Percentiles rank a stretch among this genome's conserved stretches.
These are phyloP conservation scores for Rhagonycha lutea DNA, from an alignment of 2,888 invertebrate genomes.

Conservation along the genomic window DNA sequence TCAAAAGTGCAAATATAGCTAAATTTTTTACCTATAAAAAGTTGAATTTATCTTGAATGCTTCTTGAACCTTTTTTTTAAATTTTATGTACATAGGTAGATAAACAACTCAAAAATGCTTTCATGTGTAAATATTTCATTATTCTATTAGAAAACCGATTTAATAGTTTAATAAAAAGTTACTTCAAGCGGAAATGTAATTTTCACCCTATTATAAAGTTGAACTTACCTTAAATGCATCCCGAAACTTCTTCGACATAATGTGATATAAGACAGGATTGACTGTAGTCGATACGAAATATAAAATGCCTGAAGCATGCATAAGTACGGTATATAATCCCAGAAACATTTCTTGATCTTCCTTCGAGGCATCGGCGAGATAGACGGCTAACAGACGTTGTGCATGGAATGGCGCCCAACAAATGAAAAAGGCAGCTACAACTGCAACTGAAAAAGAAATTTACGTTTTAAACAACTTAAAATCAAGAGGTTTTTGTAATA, in stretches of 20 bases:
- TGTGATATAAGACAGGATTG: slow-evolving; percentile 90
- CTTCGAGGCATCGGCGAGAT: slow-evolving; percentile 57
- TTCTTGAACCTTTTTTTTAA: too few species aligned
- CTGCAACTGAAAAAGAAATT: slow-evolving; percentile 68
- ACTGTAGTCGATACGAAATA: slow-evolving; percentile 91
- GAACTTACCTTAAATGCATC: slow-evolving; percentile 84
- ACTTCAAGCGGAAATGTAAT: neutral
- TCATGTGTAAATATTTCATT: too few species aligned
- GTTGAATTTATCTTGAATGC: too few species aligned
- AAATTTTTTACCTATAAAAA: too few species aligned
- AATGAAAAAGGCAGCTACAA: slow-evolving; percentile 86
- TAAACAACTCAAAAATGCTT: too few species aligned
- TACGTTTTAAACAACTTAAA: neutral
- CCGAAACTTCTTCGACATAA: slow-evolving; percentile 91
- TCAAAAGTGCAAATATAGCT: too few species aligned
- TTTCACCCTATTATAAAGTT: neutral
- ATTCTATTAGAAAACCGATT: too few species aligned
- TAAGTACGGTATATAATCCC: slow-evolving; percentile 54
- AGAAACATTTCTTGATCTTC: slow-evolving; percentile 20
- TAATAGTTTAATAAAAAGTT: neutral
- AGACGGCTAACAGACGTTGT: slow-evolving; percentile 83
- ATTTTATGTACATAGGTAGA: too few species aligned
- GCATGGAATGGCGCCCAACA: slow-evolving; percentile 94
- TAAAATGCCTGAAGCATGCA: slow-evolving; percentile 83
- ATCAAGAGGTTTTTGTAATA: too few species aligned